phyloP scores from a whole-genome alignment of 1,140 invertebrate genomes.

The Heliconius himera region DNA sequence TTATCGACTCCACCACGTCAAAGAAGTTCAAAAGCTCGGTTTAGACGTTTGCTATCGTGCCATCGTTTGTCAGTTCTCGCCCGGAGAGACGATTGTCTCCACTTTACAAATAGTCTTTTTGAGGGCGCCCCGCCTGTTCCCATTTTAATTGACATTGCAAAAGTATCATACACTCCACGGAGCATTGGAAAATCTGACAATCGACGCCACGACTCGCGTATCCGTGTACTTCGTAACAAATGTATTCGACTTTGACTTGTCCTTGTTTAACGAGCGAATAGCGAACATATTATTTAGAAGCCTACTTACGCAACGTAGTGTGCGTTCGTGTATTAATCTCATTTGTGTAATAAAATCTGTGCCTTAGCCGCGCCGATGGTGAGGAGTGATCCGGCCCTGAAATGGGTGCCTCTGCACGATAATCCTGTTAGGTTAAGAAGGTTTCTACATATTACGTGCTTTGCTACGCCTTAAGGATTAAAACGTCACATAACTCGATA shows the following conservation, averaged over 20 bases:
- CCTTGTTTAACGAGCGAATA: conserved; percentile 47
- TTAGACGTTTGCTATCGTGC: conserved; percentile 67
- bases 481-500: conserved; percentile 71
- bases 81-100: conserved; percentile 64
- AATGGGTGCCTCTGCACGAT: conserved; percentile 83
- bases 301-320: conserved; percentile 53
- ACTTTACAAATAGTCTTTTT: conserved; percentile 71
- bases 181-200: conserved; percentile 48
- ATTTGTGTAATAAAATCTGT: conserved; percentile 81
- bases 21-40: conserved; percentile 78
- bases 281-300: conserved; percentile 46
- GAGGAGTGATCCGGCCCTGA: conserved; percentile 79
- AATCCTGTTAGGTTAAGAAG: conserved; percentile 87
- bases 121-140: conserved; percentile 53
- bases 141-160: conserved; percentile 71
- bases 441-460: conserved; percentile 86
- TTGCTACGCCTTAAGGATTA: conserved; percentile 85
- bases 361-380: conserved; percentile 72
- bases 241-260: conserved; percentile 54
- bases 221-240: conserved; percentile 43
- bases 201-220: conserved; percentile 29
- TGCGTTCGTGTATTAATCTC: conserved; percentile 76
- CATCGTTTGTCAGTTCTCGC: conserved; percentile 74
- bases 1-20: conserved; percentile 72
- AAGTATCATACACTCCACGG: conserved; percentile 36